Base-by-base conservation (phyloP, 2,888 invertebrate species). In the Xanthorhoe spadicearia region DNA sequence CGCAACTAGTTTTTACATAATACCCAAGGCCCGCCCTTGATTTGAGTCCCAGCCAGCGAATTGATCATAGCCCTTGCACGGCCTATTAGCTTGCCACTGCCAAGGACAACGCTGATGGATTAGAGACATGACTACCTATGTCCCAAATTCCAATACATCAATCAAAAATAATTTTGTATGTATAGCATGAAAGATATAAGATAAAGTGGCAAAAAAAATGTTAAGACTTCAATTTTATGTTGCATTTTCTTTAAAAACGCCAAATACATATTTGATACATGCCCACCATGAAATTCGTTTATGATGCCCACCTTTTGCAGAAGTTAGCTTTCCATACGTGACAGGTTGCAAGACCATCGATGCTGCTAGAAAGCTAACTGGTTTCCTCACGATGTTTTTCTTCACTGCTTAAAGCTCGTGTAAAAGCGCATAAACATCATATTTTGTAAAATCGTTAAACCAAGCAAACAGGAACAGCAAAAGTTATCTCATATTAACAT, bases 71-170 rank as follows among this genome's bases (percentile, higher is more conserved):
- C 74, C 78, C 70, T 74, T 68, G 67, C 70, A 73, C 66, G 75
- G 75, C 75, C 81, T 81, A 84, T 86, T 83, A 85, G 82, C 81
- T 81, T 83, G 82, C 76, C 84, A 83, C 77, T 79, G 83, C 78
- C 84, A 86, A 85, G 86, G 86, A 76, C 84, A 76, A 68, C 69
- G 68, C 76, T 86, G 86, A 86, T 85, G 79, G 85, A 86, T 86
- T 77, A 65, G 72, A 72, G 78, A 82, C 82, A 80, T 74, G 81
- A 80, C 83, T 82, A 82, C 85, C 82, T 83, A 82, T 82, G 83
- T 83, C 13, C 75, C 23, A 23, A 3, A 23, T 23, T 23, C 23
- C 74, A 72, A 66, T 70, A n/a, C 70, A 80, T 81, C 79, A 76
- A 81, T 81, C 81, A 80, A 75, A 68, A 67, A 63, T 64, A 73